Conservation (phyloP, 2,888 invertebrate genomes). For the Icerya purchasi region DNA sequence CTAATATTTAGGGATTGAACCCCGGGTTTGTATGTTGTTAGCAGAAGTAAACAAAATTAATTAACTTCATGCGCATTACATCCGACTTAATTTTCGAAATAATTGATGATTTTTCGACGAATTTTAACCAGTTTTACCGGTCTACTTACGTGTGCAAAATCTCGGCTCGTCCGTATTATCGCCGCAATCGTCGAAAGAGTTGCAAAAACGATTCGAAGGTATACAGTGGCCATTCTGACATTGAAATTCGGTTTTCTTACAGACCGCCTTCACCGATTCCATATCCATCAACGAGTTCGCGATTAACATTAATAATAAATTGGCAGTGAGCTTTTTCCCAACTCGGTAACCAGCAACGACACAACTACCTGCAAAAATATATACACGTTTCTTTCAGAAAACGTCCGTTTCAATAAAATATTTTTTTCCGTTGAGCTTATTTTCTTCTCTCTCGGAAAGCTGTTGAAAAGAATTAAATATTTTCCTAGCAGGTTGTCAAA, state of each 20-base stretch:
- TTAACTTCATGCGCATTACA: no score
- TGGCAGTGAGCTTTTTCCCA: background rate
- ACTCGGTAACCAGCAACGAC: background rate
- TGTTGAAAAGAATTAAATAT: background rate
- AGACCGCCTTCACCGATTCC: conserved; percentile 22
- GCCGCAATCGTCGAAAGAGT: conserved; percentile 57
- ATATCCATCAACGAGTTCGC: background rate
- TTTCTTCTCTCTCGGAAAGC: no score
- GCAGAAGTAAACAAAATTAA: no score
- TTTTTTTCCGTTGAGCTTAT: no score
- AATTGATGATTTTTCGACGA: no score
- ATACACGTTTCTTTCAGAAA: no score
- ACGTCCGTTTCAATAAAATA: no score
- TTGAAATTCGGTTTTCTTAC: conserved; percentile 43
- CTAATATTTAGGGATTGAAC: no score
- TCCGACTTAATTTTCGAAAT: no score
- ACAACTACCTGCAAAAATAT: background rate
- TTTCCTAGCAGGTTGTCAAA: no score
- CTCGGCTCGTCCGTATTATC: conserved; percentile 60
- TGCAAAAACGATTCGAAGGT: conserved; percentile 50
- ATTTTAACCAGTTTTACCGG: no score
- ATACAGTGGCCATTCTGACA: conserved; percentile 45
- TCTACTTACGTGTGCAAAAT: conserved; percentile 65
- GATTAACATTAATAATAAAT: background rate
- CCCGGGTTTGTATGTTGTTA: no score